Conservation (phyloP, 2,888 invertebrate species). For the Belgica antarctica region DNA sequence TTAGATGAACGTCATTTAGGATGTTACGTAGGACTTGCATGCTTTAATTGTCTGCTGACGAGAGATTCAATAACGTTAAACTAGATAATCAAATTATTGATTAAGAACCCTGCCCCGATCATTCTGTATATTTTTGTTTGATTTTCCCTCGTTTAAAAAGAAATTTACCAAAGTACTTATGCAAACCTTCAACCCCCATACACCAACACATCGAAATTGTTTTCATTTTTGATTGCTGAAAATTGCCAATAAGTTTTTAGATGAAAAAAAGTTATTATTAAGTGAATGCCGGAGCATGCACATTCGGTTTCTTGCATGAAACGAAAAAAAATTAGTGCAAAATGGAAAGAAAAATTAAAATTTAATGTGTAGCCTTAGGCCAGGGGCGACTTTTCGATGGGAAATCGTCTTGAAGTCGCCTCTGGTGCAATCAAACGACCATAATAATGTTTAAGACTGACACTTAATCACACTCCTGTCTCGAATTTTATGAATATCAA, state of each 20-base stretch:
- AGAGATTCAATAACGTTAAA: conserved; percentile 35
- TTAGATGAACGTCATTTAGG: conserved; percentile 40
- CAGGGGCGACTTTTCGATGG: background rate
- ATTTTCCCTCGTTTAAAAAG: conserved; percentile 8
- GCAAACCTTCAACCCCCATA: conserved; percentile 7
- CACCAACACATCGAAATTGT: no score
- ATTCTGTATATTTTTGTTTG: conserved; percentile 17
- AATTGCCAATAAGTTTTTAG: conserved; percentile 15
- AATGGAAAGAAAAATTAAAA: conserved; percentile 4
- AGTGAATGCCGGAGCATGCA: conserved; percentile 14
- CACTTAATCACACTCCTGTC: background rate
- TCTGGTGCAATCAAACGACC: conserved; percentile 6
- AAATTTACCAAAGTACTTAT: conserved; percentile 43
- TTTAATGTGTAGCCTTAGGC: background rate
- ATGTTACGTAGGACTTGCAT: conserved; percentile 41
- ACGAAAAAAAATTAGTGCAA: conserved; percentile 15
- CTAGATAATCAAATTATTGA: conserved; percentile 11
- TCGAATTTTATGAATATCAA: background rate
- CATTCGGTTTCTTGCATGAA: background rate
- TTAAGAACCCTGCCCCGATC: background rate
- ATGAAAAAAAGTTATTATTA: background rate
- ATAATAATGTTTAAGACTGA: conserved; percentile 32
- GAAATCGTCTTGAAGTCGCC: background rate
- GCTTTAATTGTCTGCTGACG: conserved; percentile 41
- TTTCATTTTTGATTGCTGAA: conserved; percentile 9